These are phyloP conservation scores for Lateolabrax maculatus DNA, from an alignment of 2,797 vertebrate genomes.

Conservation along the genomic window DNA sequence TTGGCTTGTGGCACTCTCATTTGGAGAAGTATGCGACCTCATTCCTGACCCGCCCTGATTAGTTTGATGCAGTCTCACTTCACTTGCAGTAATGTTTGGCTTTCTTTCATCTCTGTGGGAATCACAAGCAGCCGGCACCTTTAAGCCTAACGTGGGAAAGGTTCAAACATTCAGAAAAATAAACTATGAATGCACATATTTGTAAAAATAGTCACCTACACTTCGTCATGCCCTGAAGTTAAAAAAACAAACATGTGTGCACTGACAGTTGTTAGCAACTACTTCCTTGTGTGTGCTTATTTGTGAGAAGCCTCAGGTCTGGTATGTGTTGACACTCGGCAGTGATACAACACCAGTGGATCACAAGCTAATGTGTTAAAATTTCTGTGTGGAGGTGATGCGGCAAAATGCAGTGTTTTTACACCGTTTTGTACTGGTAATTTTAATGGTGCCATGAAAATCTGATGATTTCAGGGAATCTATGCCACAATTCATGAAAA, in stretches of 20 bases:
- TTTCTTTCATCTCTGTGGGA: not conserved
- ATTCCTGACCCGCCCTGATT: conserved; percentile 39
- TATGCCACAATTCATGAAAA: not conserved
- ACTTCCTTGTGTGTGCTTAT: not conserved
- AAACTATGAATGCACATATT: conserved; percentile 4
- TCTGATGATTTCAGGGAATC: not conserved
- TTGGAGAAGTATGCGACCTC: conserved; percentile 44
- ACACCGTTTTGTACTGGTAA: not conserved
- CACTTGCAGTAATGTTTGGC: not conserved
- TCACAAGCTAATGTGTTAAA: conserved; percentile 33
- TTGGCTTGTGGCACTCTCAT: conserved; percentile 4
- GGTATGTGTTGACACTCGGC: not conserved
- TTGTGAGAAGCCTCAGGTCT: not conserved
- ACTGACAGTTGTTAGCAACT: not conserved
- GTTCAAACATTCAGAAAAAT: not conserved
- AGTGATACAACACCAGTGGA: conserved; percentile 16
- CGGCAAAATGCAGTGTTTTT: not conserved
- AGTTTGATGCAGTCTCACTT: conserved; percentile 31
- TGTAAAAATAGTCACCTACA: not conserved
- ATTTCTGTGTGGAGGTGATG: conserved; percentile 1
- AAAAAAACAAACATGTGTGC: not conserved
- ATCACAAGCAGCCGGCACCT: not conserved
- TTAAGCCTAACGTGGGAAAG: not conserved
- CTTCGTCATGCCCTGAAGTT: not conserved
- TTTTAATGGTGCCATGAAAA: not conserved